phyloP scores from a whole-genome alignment of 2,888 invertebrate species.

The Dolichopus griseipennis region DNA sequence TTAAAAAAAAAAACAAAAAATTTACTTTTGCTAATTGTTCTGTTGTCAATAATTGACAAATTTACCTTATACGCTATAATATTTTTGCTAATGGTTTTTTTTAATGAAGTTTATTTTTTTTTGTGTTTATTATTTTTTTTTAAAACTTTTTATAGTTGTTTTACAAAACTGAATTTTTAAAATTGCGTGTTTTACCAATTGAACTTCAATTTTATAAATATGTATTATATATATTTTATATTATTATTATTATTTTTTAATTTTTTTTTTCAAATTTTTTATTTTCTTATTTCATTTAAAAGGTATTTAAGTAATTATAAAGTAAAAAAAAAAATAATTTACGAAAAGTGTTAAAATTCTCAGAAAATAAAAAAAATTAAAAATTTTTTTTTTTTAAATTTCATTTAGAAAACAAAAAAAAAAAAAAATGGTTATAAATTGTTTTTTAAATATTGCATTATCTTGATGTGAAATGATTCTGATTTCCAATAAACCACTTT shows the following conservation, averaged over 20 bases:
- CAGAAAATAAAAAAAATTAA: not conserved
- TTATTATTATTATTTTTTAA: no score
- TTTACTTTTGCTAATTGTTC: no score
- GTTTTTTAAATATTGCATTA: not conserved
- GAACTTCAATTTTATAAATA: not conserved
- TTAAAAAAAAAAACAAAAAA: no score
- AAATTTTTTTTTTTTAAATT: not conserved
- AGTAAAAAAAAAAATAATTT: not conserved
- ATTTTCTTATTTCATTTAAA: not conserved
- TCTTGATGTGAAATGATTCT: not conserved
- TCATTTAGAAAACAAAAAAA: not conserved
- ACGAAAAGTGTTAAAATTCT: not conserved
- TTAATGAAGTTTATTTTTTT: no score
- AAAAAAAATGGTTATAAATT: no score
- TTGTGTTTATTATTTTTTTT: no score
- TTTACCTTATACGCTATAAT: no score
- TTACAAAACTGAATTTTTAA: not conserved
- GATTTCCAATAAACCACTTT: constrained; percentile 1
- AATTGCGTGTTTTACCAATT: constrained; percentile 6
- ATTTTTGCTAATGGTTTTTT: no score
- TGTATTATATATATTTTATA: no score
- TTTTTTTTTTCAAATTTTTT: not conserved
- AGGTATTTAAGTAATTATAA: constrained; percentile 6
- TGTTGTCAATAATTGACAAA: no score
- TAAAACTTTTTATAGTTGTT: no score